Conservation (phyloP, 2,888 invertebrate genomes). For the Cryptocephalus primarius region DNA sequence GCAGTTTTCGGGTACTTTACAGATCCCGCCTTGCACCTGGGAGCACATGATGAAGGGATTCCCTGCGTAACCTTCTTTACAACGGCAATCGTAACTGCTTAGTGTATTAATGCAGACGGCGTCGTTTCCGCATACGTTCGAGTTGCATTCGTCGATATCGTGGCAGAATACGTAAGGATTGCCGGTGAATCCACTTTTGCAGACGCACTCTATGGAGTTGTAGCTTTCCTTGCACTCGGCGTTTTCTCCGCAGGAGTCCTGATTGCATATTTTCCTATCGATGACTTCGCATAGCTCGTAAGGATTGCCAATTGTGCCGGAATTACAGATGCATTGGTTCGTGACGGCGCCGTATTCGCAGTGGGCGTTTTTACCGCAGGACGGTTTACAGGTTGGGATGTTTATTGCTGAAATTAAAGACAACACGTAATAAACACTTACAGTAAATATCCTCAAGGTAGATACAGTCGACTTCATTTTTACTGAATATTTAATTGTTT, state of each 20-base stretch:
- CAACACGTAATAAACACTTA: background rate
- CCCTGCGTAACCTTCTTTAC: conserved; percentile 72
- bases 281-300: conserved; percentile 69
- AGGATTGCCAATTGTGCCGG: conserved; percentile 78
- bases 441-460: background rate
- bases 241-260: conserved; percentile 62
- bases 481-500: background rate
- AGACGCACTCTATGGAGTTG: conserved; percentile 68
- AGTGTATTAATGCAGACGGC: conserved; percentile 84
- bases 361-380: conserved; percentile 73
- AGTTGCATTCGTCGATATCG: conserved; percentile 73
- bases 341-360: conserved; percentile 68
- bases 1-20: conserved; percentile 58
- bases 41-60: conserved; percentile 81
- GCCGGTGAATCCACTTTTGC: conserved; percentile 73
- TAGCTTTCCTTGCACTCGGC: conserved; percentile 70
- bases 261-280: conserved; percentile 59
- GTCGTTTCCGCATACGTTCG: conserved; percentile 70
- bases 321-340: conserved; percentile 73
- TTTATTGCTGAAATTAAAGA: conserved; percentile 51
- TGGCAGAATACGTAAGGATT: conserved; percentile 76
- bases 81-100: conserved; percentile 83
- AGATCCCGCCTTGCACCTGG: conserved; percentile 55
- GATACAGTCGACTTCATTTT: background rate
- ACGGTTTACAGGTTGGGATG: conserved; percentile 68